Conservation (phyloP, 2,888 invertebrate species). For the Stenoptilia bipunctidactyla region DNA sequence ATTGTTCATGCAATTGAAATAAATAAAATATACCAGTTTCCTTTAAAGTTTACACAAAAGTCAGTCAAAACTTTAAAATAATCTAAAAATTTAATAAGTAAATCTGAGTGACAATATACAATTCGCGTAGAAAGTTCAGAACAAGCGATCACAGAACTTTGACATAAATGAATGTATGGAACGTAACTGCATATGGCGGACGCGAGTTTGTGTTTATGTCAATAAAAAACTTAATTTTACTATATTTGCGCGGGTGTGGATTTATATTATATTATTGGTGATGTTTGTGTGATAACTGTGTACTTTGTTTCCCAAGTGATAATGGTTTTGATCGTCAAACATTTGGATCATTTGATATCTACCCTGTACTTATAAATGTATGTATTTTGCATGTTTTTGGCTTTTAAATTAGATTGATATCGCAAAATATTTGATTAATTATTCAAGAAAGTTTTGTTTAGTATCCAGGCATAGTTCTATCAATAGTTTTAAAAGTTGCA, state of each 20-base stretch:
- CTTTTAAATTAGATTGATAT: too few relatives aligned
- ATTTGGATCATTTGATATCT: conserved; percentile 48
- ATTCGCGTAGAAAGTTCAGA: background rate
- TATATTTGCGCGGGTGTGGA: conserved; percentile 67
- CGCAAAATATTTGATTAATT: too few relatives aligned
- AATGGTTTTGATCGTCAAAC: conserved; percentile 58
- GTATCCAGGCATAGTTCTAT: too few relatives aligned
- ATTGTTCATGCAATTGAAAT: too few relatives aligned
- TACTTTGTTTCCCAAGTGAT: conserved; percentile 58
- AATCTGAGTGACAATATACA: too few relatives aligned
- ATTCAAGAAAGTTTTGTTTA: too few relatives aligned
- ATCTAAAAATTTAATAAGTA: too few relatives aligned
- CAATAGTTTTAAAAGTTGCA: too few relatives aligned
- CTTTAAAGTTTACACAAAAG: too few relatives aligned
- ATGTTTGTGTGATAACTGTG: conserved; percentile 59
- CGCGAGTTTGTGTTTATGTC: conserved; percentile 71
- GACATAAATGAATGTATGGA: conserved; percentile 36
- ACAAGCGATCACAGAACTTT: conserved; percentile 14
- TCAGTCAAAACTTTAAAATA: too few relatives aligned
- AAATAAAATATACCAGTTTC: too few relatives aligned
- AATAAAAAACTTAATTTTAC: conserved; percentile 64
- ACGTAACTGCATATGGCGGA: conserved; percentile 69
- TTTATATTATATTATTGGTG: conserved; percentile 45
- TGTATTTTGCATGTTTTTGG: conserved; percentile 55
- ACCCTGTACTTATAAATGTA: conserved; percentile 60